A percentile compares a stretch with the other conserved stretches of the same genome.
Conservation (phyloP, 2,797 vertebrate species). For the Dryobates pubescens region DNA sequence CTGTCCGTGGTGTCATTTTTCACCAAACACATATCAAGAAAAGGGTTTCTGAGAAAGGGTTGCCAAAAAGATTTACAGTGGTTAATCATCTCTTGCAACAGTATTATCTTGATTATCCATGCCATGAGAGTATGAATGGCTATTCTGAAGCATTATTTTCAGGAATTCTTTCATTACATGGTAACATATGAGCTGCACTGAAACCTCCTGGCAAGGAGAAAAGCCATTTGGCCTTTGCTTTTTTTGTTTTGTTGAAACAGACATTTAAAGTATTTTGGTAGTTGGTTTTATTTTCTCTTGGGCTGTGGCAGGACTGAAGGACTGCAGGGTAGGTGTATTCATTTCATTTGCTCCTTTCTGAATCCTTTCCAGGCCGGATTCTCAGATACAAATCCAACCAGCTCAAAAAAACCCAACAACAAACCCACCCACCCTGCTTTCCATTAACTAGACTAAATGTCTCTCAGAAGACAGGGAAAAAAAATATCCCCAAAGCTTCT, state of each 20-base stretch:
- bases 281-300: background rate
- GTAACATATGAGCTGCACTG: background rate
- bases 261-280: background rate
- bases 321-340: background rate
- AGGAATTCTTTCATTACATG: constrained; percentile 54
- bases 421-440: background rate
- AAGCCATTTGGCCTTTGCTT: background rate
- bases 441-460: background rate
- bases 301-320: background rate
- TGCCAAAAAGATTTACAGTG: constrained; percentile 54
- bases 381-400: background rate
- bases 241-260: background rate
- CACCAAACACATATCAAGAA: background rate
- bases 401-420: background rate
- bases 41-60: constrained; percentile 38
- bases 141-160: constrained; percentile 46
- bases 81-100: constrained; percentile 51
- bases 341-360: background rate
- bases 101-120: constrained; percentile 60
- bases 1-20: background rate
- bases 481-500: background rate
- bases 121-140: constrained; percentile 35
- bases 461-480: background rate
- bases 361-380: background rate
- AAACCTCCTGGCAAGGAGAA: background rate